Evolutionary conservation across 2,888 invertebrate genomes (phyloP), one percentile per base, ranked within the genome.

Genomic region (Eurois occulta): DNA sequence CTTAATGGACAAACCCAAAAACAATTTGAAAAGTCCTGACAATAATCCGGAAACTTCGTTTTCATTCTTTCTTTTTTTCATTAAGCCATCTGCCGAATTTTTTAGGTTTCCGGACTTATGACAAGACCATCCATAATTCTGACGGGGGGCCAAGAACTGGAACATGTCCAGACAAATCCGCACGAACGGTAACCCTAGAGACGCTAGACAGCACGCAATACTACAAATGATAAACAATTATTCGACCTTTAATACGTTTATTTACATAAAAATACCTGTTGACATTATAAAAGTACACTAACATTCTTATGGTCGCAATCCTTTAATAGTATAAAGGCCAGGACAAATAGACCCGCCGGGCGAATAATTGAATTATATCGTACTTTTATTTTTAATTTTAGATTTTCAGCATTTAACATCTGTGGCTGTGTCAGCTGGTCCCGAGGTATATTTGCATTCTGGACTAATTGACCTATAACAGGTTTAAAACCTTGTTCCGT

Each of bases 211-310:
- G 62, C 72, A 77, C 67, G 78, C 78, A 62, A 84, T 38, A n/a
- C 4, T 69, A 82, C 87, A 85, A 87, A 84, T 81, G 87, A 89
- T 86, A 87, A 88, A 87, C 86, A 89, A 90, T 88, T 87, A 89
- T 87, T 86, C 81, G 89, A 87, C 88, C 88, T 89, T 90, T 90
- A 75, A 72, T 77, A 78, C 83, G 74, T 72, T 75, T 82, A 91
- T 91, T 90, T 88, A 86, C 91, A 91, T 91, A 91, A 91, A 91
- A 90, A 91, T 91, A 86, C 81, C 78, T 70, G 80, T 81, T 90
- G 89, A 89, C 89, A 91, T 91, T 91, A 87, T 80, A 81, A 85
- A 79, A 11, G 64, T 58, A 64, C 48, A 76, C 48, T 77, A 69
- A 81, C 69, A 58, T 38, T 41, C 71, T 62, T 76, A 77, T 69